Percentiles rank a stretch among this genome's conserved stretches.
These are phyloP conservation scores for Limnephilus lunatus DNA, from an alignment of 2,888 invertebrate genomes.

Conservation along the genomic window DNA sequence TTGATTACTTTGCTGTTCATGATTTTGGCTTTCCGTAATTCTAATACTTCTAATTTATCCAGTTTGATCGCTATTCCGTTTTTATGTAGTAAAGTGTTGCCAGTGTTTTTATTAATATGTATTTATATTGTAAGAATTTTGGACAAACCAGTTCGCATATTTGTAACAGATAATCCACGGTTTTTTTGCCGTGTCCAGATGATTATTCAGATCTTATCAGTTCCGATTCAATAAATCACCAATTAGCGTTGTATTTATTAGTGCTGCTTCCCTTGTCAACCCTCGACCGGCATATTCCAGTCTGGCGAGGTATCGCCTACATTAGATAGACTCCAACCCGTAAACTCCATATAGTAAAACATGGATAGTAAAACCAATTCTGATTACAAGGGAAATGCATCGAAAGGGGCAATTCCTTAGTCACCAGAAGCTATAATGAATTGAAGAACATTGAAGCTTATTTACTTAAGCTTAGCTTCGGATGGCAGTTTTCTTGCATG, in stretches of 20 bases:
- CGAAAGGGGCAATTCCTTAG: background rate
- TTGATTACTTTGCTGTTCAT: too few relatives aligned
- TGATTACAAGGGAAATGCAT: background rate
- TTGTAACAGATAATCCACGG: background rate
- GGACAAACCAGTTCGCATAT: background rate
- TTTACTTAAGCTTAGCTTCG: background rate
- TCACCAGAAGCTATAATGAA: background rate
- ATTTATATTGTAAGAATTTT: background rate
- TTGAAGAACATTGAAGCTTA: background rate
- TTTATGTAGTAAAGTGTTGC: too few relatives aligned
- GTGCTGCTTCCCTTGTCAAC: background rate
- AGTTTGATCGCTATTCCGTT: too few relatives aligned
- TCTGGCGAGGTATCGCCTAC: background rate
- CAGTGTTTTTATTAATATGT: background rate
- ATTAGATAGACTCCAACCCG: background rate
- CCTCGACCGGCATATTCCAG: background rate
- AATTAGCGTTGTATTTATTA: slow-evolving; percentile 9
- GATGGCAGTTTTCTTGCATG: background rate
- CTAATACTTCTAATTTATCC: too few relatives aligned
- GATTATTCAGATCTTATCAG: background rate
- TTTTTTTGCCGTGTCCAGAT: background rate
- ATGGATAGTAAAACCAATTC: too few relatives aligned
- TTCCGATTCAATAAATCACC: background rate
- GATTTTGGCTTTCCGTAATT: too few relatives aligned
- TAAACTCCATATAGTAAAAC: background rate